Base-by-base conservation (phyloP, 53 echinoderm and acorn worm species). In the Echinometra lucunter region DNA sequence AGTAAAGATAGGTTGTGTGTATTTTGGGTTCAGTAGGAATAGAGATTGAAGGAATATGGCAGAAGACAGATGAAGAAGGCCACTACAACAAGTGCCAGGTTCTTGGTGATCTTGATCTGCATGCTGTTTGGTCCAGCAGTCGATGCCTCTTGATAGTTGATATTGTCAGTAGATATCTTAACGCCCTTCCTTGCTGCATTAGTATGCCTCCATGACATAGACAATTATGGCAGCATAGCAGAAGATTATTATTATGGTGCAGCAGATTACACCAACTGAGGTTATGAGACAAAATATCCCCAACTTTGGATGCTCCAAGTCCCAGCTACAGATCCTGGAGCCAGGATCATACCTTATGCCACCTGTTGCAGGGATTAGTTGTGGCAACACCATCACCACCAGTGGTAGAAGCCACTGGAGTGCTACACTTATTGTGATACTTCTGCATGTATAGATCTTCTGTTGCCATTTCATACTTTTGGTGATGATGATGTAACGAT, bases 71-170 rank as follows among this genome's bases (percentile, higher is more conserved):
- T n/a, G 28, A 94, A 74, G 74, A 89, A 94, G 28, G 49, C 95
- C 38, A 89, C 37, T 10, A 94, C 89, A 32, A 94, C 95, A 67
- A 57, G 49, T 11, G 74, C 78, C 30, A 94, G 42, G 32, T 94
- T 94, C 44, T 89, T 88, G 7, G 95, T 94, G 74, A 94, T 89
- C 21, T 94, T 25, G 7, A 94, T 69, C 58, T 92, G 74, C 38
- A 44, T 92, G 28, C 45, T 47, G 28, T 23, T 92, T 13, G 37
- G 80, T 7, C 83, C 6, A 47, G 27, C 27, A 3, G 81, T 19
- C 9, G 82, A 27, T 42, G 75, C 12, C 58, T 21, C 12, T n/a
- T 9, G 28, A 21, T 44, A 18, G 42, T 74, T 53, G 60, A 0
- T 21, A 7, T 74, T 81, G 82, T 37, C 47, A 49, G 53, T 13